Evolutionary conservation across 2,888 invertebrate genomes (phyloP).

Genomic region (Aspidiotus rigidus): DNA sequence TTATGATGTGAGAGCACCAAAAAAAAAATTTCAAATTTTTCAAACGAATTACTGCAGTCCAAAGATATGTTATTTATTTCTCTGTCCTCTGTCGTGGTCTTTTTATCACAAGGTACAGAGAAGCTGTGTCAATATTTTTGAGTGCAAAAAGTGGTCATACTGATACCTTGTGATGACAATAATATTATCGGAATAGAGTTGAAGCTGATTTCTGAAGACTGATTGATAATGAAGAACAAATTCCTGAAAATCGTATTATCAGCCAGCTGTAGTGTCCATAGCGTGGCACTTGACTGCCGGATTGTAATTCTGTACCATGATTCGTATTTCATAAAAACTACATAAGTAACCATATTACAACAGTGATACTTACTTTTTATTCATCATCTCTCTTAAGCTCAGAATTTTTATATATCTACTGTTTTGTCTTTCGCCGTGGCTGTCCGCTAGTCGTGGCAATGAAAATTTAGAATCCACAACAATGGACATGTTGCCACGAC

Average conservation of each 20-base stretch:
- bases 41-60: background rate
- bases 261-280: background rate
- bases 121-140: background rate
- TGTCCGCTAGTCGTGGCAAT: background rate
- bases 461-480: background rate
- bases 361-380: background rate
- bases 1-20: background rate
- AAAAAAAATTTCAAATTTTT: background rate
- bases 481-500: slow-evolving; percentile 1
- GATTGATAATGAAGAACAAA: background rate
- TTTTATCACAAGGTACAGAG: background rate
- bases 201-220: background rate
- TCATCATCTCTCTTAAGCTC: background rate
- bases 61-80: background rate
- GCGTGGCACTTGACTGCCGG: background rate
- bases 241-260: background rate
- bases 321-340: background rate
- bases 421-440: background rate
- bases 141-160: background rate
- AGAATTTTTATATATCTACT: background rate
- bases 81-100: background rate
- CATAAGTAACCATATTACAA: background rate
- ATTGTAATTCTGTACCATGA: background rate
- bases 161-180: background rate
- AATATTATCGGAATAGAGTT: background rate